Evolutionary conservation across 2,797 vertebrate genomes (phyloP).

Genomic region (Malacoraja senta): DNA sequence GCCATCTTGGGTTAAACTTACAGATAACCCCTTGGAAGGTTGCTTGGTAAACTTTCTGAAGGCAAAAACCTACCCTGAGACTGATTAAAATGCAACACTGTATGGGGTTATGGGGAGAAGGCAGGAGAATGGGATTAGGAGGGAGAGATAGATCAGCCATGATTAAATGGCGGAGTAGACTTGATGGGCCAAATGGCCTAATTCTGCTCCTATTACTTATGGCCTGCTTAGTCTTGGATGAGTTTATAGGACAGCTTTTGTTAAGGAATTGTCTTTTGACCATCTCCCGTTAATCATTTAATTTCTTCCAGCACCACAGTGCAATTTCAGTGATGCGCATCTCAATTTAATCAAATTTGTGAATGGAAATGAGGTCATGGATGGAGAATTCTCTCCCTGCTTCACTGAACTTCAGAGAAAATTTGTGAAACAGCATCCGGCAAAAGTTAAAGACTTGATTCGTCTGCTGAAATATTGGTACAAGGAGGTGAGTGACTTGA

Average conservation of each 20-base stretch:
- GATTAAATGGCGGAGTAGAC: neutral
- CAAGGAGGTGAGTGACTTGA: slow-evolving; percentile 43
- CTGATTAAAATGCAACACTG: neutral
- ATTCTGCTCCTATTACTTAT: neutral
- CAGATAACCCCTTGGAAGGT: neutral
- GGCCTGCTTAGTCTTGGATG: neutral
- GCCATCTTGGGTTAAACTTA: neutral
- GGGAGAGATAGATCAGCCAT: neutral
- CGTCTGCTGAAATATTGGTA: slow-evolving; percentile 51
- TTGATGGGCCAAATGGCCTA: too few species aligned
- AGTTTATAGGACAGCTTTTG: neutral
- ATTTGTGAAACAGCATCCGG: slow-evolving; percentile 39
- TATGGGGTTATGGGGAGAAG: too few species aligned
- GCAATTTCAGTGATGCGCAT: neutral
- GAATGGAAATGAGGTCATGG: neutral
- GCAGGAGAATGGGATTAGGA: neutral
- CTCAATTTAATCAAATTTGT: slow-evolving; percentile 39
- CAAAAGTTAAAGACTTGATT: slow-evolving; percentile 51
- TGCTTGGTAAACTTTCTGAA: neutral
- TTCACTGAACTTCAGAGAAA: slow-evolving; percentile 46
- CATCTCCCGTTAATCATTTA: neutral
- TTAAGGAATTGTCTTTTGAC: neutral
- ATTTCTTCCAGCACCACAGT: neutral
- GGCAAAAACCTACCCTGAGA: neutral
- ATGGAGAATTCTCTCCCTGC: slow-evolving; percentile 46